Evolutionary conservation across 2,797 vertebrate species (phyloP).

Genomic region (Helicolenus hilgendorfi): DNA sequence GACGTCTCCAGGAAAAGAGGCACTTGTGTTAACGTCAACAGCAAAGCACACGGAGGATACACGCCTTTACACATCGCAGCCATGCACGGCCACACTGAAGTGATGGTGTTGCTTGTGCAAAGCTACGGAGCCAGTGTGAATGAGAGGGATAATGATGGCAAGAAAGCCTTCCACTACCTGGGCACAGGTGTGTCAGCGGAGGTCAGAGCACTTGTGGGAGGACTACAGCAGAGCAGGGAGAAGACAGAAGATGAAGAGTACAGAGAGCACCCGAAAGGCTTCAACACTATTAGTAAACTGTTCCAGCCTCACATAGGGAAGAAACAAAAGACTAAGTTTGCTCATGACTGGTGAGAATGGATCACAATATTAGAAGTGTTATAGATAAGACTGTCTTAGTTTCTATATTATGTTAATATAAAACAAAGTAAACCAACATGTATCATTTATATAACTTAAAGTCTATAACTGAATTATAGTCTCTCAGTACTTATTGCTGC

Average conservation of each 20-base stretch:
- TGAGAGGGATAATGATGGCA: conserved; percentile 94
- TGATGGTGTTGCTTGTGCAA: conserved; percentile 90
- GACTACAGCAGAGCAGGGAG: conserved; percentile 66
- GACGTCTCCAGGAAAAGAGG: conserved; percentile 86
- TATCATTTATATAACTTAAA: not conserved
- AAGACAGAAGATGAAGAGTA: conserved; percentile 85
- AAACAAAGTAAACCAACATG: not conserved
- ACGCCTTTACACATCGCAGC: conserved; percentile 96
- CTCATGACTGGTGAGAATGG: conserved; percentile 70
- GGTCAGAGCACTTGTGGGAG: conserved; percentile 90
- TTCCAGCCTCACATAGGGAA: conserved; percentile 90
- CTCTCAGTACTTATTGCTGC: not conserved
- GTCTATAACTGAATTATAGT: not conserved
- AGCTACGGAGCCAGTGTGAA: conserved; percentile 90
- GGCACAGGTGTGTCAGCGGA: conserved; percentile 81
- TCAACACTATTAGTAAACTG: conserved; percentile 93
- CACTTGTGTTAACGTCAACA: conserved; percentile 88
- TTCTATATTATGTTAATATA: conserved; percentile 3
- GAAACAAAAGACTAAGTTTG: conserved; percentile 90
- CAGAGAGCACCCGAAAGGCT: conserved; percentile 90
- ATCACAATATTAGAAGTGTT: conserved; percentile 6
- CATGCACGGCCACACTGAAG: conserved; percentile 91
- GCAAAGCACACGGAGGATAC: conserved; percentile 93
- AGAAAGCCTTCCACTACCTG: conserved; percentile 94
- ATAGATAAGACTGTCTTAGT: not conserved